Evolutionary conservation across 1,140 invertebrate genomes (phyloP).

Genomic region (Drosophila subpulchrella): DNA sequence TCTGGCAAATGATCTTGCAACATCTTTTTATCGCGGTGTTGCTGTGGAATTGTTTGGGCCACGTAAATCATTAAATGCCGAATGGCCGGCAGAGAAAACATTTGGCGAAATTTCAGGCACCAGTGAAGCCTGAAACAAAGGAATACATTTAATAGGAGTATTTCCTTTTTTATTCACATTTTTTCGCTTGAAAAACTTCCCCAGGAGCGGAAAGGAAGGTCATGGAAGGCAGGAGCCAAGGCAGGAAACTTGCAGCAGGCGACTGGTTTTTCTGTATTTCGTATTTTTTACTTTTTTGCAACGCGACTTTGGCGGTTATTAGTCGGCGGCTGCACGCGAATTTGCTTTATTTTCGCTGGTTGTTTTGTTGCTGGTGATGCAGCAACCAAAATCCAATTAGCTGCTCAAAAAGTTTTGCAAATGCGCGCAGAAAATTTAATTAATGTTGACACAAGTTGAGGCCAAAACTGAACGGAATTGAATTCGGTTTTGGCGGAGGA

Average conservation of each 20-base stretch:
- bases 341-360: slow-evolving; percentile 62
- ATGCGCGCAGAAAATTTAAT: slow-evolving; percentile 77
- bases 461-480: slow-evolving; percentile 58
- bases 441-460: slow-evolving; percentile 78
- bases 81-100: slow-evolving; percentile 67
- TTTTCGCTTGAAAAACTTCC: slow-evolving; percentile 68
- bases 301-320: slow-evolving; percentile 59
- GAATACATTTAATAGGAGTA: slow-evolving; percentile 76
- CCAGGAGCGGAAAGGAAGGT: slow-evolving; percentile 31
- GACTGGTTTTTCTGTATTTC: slow-evolving; percentile 61
- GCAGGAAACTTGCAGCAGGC: slow-evolving; percentile 68
- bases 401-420: slow-evolving; percentile 77
- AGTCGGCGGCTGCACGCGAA: slow-evolving; percentile 76
- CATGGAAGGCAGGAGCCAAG: slow-evolving; percentile 26
- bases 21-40: background rate
- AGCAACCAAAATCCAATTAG: slow-evolving; percentile 77
- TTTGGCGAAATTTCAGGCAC: slow-evolving; percentile 76
- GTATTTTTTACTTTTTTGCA: slow-evolving; percentile 2
- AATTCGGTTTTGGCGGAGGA: slow-evolving; percentile 18
- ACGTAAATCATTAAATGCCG: slow-evolving; percentile 72
- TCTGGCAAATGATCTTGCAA: no score
- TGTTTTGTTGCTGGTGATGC: slow-evolving; percentile 48
- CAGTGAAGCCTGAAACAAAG: slow-evolving; percentile 57
- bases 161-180: slow-evolving; percentile 62
- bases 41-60: slow-evolving; percentile 29